Base-by-base conservation (phyloP, 2,888 invertebrate species). In the Mechanitis mazaeus region DNA sequence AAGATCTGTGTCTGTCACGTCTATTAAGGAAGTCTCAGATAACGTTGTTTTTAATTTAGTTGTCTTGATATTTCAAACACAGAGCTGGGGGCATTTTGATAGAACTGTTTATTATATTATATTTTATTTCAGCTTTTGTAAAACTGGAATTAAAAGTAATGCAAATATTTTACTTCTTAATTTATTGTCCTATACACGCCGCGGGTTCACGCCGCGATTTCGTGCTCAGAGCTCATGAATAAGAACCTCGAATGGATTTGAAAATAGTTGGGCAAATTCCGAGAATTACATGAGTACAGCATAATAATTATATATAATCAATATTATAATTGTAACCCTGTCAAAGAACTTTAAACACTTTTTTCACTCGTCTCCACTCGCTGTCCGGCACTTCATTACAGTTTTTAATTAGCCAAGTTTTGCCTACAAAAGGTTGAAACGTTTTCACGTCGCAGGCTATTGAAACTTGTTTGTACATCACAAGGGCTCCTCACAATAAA, bases 41-140 rank as follows among this genome's bases (percentile, higher is more conserved):
- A 66, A 69, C 67, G 67, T 66, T 53, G 54, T 64, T 61, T 65
- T 71, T 67, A 66, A 64, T 69, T 65, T 61, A 66, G 55, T 64
- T 60, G 54, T 54, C 71, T 73, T 70, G 73, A 74, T 67, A 67
- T 71, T 72, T 71, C 74, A 71, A 69, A 65, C 69, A 67, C 71
- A 71, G 71, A 67, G 62, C 33, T 55, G 45, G 28, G 56, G 61
- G 46, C n/a, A 55, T 3, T 20, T 42, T 38, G 7, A 45, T 54
- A 45, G 12, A 54, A 59, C 33, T 35, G 6, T 45, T 54, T 33
- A 33, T 11, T 45, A 42, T 42, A 42, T 42, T 42, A 42, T 42
- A 9, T 9, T 42, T 42, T 9, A 7, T 9, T 42, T 20, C 1
- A 20, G 20, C 20, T 20, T 20, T 20, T 20, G 20, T 20, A 20